Evolutionary conservation across 2,113 vertebrate species (phyloP).

Genomic region (Coptodon bakossiorum): DNA sequence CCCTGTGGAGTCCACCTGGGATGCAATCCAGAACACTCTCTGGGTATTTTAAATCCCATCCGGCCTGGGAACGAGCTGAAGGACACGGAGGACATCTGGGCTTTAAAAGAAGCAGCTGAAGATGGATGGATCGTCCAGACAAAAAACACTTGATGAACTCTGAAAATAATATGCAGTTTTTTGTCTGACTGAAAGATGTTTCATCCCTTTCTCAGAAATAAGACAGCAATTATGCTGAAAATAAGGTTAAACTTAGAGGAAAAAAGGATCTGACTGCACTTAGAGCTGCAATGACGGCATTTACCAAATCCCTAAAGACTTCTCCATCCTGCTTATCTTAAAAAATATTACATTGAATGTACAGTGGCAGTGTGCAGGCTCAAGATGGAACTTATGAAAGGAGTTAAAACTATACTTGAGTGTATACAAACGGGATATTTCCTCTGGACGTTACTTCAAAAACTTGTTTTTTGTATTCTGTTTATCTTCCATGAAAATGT

Average conservation of each 20-base stretch:
- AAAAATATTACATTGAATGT: neutral
- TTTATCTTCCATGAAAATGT: neutral
- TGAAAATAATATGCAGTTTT: neutral
- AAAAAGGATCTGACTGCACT: neutral
- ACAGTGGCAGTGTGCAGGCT: neutral
- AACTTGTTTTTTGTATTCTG: neutral
- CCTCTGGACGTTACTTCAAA: neutral
- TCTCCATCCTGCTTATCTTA: neutral
- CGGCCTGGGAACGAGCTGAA: neutral
- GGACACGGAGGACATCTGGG: neutral
- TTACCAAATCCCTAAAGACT: neutral
- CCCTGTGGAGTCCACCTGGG: neutral
- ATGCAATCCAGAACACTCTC: neutral
- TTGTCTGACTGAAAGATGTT: neutral
- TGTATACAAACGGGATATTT: neutral
- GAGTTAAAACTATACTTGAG: neutral
- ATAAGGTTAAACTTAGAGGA: neutral
- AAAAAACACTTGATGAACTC: neutral
- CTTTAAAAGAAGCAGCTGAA: neutral
- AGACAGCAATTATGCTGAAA: neutral
- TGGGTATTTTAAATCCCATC: neutral
- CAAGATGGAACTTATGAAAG: neutral
- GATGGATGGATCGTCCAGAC: neutral
- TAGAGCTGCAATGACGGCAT: neutral
- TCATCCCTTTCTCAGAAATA: neutral